These are phyloP conservation scores for Boulengeromyrus knoepffleri DNA, from an alignment of 2,113 vertebrate genomes.

Conservation along the genomic window DNA sequence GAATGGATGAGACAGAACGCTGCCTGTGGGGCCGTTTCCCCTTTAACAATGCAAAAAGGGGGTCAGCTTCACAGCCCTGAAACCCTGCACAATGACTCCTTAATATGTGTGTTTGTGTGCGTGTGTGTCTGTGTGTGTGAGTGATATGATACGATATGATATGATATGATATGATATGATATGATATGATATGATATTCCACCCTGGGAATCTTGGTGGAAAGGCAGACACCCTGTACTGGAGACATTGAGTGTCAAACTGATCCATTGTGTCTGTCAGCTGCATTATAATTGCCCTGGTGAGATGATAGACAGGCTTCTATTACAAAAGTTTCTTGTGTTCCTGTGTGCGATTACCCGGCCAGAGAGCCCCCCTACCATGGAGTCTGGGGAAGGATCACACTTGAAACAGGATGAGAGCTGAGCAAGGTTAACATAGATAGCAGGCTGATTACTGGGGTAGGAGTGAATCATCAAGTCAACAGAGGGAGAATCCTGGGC, in stretches of 20 bases:
- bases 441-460: not conserved
- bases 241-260: not conserved
- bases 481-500: not conserved
- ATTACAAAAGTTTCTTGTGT: slow-evolving; percentile 71
- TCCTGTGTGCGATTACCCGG: slow-evolving; percentile 70
- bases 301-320: slow-evolving; percentile 85
- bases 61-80: not conserved
- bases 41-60: not conserved
- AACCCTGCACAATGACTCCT: not conserved
- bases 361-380: slow-evolving; percentile 29
- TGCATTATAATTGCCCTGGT: slow-evolving; percentile 17
- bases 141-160: too few species aligned
- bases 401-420: not conserved
- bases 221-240: not conserved
- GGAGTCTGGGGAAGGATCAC: not conserved
- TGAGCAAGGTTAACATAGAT: not conserved
- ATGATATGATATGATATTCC: too few species aligned
- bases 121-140: too few species aligned
- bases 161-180: too few species aligned
- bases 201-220: not conserved
- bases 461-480: not conserved
- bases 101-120: not conserved
- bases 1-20: not conserved
- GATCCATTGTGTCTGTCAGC: not conserved
- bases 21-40: not conserved